Evolutionary conservation across 2,113 vertebrate species (phyloP).

Genomic region (Istiophorus platypterus): DNA sequence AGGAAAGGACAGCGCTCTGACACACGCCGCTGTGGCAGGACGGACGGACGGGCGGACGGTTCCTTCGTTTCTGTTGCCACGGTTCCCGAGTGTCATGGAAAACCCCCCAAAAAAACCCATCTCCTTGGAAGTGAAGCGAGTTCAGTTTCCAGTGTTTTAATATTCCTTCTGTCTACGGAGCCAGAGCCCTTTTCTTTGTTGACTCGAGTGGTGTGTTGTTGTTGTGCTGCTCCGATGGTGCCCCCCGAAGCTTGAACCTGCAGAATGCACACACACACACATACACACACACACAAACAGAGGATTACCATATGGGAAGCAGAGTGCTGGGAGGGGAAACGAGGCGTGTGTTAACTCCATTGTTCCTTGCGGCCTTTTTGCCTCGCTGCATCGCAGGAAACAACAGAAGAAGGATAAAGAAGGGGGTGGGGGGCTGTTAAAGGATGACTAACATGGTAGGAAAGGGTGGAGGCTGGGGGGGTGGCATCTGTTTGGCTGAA

Average conservation of each 20-base stretch:
- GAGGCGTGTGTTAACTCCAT: conserved; percentile 70
- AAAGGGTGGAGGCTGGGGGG: conserved; percentile 23
- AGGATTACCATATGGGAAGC: conserved; percentile 73
- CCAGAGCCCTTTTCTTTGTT: background rate
- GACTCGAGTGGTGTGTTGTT: background rate
- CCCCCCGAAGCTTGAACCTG: conserved; percentile 26
- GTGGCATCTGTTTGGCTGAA: conserved; percentile 32
- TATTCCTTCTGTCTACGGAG: background rate
- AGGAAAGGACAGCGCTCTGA: background rate
- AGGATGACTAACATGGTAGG: conserved; percentile 15
- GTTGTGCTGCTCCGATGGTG: conserved; percentile 30
- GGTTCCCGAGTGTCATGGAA: background rate
- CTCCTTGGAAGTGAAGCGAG: background rate
- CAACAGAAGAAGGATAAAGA: conserved; percentile 34
- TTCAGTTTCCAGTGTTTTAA: conserved; percentile 9
- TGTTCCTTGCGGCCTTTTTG: conserved; percentile 69
- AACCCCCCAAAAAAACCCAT: conserved; percentile 4
- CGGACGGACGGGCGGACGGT: no score
- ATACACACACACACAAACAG: conserved; percentile 22
- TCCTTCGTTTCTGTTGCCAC: background rate
- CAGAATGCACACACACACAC: conserved; percentile 10
- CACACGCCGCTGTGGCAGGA: background rate
- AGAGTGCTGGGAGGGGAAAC: conserved; percentile 61
- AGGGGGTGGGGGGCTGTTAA: background rate
- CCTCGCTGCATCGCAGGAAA: conserved; percentile 58